Conservation (phyloP, 2,113 vertebrate species). For the Willisornis vidua region DNA sequence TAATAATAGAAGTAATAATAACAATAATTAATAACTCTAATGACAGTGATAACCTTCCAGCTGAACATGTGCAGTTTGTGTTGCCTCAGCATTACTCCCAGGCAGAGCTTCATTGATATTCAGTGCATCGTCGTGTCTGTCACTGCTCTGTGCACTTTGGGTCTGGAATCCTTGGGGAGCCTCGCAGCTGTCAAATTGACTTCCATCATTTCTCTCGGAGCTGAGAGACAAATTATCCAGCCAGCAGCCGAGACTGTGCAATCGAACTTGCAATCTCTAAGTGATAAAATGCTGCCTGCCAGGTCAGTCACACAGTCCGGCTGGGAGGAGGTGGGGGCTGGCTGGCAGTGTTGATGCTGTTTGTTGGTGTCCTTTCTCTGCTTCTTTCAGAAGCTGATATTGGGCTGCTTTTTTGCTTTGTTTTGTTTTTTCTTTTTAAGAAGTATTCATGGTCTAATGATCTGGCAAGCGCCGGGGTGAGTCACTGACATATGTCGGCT, state of each 20-base stretch:
- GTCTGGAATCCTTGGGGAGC: constrained; percentile 74
- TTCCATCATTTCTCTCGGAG: constrained; percentile 69
- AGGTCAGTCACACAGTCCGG: not conserved
- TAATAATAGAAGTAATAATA: constrained; percentile 66
- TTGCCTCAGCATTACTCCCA: constrained; percentile 61
- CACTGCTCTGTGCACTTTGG: constrained; percentile 67
- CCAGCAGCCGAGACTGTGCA: constrained; percentile 58
- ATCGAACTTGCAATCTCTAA: constrained; percentile 61
- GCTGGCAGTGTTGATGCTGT: not conserved
- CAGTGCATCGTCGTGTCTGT: constrained; percentile 61
- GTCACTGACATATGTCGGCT: not conserved
- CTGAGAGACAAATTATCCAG: constrained; percentile 72
- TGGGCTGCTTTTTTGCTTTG: too few species aligned
- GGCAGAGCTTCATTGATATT: constrained; percentile 75
- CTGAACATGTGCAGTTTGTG: constrained; percentile 63
- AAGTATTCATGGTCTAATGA: not conserved
- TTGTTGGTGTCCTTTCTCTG: not conserved
- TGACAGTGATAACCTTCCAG: constrained; percentile 64
- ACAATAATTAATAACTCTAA: constrained; percentile 66
- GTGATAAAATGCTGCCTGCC: constrained; percentile 47
- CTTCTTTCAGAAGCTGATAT: not conserved
- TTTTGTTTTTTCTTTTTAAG: not conserved
- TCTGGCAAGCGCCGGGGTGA: not conserved
- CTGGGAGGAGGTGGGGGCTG: not conserved
- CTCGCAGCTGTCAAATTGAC: constrained; percentile 75